Percentiles rank a stretch among this genome's conserved stretches.
These are phyloP conservation scores for Accipiter virgatus DNA, from an alignment of 2,113 vertebrate species.

Conservation along the genomic window DNA sequence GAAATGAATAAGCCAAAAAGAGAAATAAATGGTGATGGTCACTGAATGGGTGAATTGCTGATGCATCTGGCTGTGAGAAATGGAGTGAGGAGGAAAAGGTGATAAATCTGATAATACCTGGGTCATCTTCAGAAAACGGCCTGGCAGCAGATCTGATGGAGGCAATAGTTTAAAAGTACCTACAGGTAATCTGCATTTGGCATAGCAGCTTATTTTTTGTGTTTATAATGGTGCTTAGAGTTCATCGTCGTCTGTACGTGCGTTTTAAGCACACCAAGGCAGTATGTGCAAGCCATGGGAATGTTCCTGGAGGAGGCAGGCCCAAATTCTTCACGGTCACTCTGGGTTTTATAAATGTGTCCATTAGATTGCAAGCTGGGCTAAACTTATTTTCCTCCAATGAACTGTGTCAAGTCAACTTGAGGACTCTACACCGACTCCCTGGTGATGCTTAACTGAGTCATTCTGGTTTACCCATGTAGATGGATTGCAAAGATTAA, in stretches of 20 bases:
- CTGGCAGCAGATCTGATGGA: background rate
- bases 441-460: background rate
- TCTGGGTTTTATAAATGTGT: background rate
- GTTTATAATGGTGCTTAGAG: background rate
- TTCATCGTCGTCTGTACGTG: background rate
- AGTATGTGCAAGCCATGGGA: background rate
- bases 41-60: background rate
- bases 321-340: background rate
- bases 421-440: background rate
- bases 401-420: background rate
- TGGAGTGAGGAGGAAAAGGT: background rate
- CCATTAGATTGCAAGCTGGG: background rate
- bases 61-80: background rate
- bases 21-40: background rate
- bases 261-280: background rate
- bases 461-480: background rate
- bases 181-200: background rate
- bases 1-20: background rate
- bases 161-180: background rate
- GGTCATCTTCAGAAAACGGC: background rate
- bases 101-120: background rate
- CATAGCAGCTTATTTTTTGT: background rate
- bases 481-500: background rate
- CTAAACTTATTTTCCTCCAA: background rate
- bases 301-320: background rate